Base-by-base conservation (phyloP, 2,797 vertebrate species). In the Neosalanx taihuensis region DNA sequence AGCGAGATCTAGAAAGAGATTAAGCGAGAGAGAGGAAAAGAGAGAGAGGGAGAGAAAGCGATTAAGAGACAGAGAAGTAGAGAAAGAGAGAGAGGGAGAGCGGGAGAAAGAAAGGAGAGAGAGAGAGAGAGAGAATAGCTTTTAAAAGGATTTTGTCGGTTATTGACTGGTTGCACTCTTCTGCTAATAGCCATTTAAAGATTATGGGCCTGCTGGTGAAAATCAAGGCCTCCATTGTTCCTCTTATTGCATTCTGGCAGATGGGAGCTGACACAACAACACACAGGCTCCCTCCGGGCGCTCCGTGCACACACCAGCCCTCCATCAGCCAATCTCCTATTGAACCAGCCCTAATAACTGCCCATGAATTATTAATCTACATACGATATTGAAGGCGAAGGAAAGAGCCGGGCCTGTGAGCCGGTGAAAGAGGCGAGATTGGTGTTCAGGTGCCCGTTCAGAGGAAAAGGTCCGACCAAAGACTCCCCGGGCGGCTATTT, bases 141-240 rank as follows among this genome's bases (percentile, higher is more conserved):
- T 93, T 91, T 93, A 93, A 94, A 94, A 93, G 92, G 92, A 88
- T 94, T 93, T 92, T 94, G 92, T 94, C 91, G 90, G 91, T 93
- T 94, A 94, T 94, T 94, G 93, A 94, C 93, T 94, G 92, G 92
- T 94, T 94, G 93, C 93, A 93, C 93, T 94, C 92, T 92, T 92
- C 92, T 93, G 92, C 93, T 94, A 94, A 94, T 94, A 94, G 93
- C 92, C 93, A 94, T 94, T 94, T 94, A 94, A 94, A 94, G 92
- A 94, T 94, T 93, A 94, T 93, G 91, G 92, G 91, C 91, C 92
- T 94, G 93, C 93, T 94, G 92, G 92, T 94, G 92, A 92, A 93
- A 93, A 94, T 94, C 92, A 94, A 93, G 93, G 92, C 92, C 91
- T 93, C 90, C 92, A 94, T 94, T 94, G 93, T 94, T 93, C 92